These are phyloP conservation scores for Scytalopus superciliaris DNA, from an alignment of 2,113 vertebrate genomes.

Conservation along the genomic window DNA sequence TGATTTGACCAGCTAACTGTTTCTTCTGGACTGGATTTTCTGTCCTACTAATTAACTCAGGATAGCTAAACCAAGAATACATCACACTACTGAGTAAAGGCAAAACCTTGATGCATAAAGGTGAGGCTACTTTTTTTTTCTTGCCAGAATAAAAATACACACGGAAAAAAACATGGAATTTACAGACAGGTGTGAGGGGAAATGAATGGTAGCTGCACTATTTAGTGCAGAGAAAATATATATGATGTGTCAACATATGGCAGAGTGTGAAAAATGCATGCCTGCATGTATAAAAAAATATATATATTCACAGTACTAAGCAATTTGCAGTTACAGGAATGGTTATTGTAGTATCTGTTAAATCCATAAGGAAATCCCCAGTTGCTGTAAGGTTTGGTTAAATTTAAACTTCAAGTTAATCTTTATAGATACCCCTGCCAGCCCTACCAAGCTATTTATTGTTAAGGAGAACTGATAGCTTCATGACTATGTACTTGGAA, in stretches of 20 bases:
- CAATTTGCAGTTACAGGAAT: constrained; percentile 13
- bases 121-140: not conserved
- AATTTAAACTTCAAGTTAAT: not conserved
- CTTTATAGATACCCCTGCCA: not conserved
- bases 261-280: constrained; percentile 50
- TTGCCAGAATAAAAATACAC: constrained; percentile 19
- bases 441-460: not conserved
- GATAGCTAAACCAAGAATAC: not conserved
- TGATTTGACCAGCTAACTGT: not conserved
- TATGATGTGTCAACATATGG: constrained; percentile 52
- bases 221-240: constrained; percentile 30
- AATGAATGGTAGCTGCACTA: constrained; percentile 43
- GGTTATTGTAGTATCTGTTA: not conserved
- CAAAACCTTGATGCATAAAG: not conserved
- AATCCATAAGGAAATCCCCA: not conserved
- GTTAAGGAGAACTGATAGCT: not conserved
- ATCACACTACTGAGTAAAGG: not conserved
- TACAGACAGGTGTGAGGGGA: constrained; percentile 58
- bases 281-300: not conserved
- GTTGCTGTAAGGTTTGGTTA: not conserved
- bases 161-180: not conserved
- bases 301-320: not conserved
- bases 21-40: not conserved
- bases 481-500: not conserved
- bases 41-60: not conserved